Conservation (phyloP, 2,888 invertebrate species). For the Drosophila putrida region DNA sequence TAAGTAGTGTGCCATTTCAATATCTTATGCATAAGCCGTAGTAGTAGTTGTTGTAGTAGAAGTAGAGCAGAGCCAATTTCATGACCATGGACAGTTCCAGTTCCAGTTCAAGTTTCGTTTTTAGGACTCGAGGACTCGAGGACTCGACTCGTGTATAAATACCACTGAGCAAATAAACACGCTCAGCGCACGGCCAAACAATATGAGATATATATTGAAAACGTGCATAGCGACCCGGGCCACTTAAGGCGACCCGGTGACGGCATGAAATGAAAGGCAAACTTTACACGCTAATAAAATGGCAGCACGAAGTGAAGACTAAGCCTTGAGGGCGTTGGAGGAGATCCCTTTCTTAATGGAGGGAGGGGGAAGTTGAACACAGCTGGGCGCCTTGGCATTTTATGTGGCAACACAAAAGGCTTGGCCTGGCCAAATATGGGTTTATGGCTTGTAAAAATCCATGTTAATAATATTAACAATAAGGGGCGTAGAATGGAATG, state of each 20-base stretch:
- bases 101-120: constrained; percentile 5
- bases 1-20: constrained; percentile 71
- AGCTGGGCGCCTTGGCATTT: constrained; percentile 65
- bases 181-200: constrained; percentile 74
- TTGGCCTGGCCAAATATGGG: constrained; percentile 74
- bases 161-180: constrained; percentile 76
- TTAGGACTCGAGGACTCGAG: constrained; percentile 1
- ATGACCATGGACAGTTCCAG: constrained; percentile 9
- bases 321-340: not conserved
- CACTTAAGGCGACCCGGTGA: constrained; percentile 70
- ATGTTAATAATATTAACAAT: constrained; percentile 79
- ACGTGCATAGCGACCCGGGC: constrained; percentile 65
- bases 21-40: constrained; percentile 74
- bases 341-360: not conserved
- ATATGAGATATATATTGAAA: constrained; percentile 79
- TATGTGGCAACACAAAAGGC: constrained; percentile 73
- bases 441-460: constrained; percentile 81
- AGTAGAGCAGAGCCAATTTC: constrained; percentile 19
- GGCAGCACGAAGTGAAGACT: constrained; percentile 27
- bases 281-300: constrained; percentile 77
- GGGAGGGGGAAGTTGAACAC: constrained; percentile 32
- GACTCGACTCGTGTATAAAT: constrained; percentile 60
- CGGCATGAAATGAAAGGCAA: constrained; percentile 69
- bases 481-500: constrained; percentile 30
- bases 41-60: constrained; percentile 16